A percentile compares a stretch with the other conserved stretches of the same genome.
These are phyloP conservation scores for Scarus forsteni DNA, from an alignment of 2,797 vertebrate genomes.

Conservation along the genomic window DNA sequence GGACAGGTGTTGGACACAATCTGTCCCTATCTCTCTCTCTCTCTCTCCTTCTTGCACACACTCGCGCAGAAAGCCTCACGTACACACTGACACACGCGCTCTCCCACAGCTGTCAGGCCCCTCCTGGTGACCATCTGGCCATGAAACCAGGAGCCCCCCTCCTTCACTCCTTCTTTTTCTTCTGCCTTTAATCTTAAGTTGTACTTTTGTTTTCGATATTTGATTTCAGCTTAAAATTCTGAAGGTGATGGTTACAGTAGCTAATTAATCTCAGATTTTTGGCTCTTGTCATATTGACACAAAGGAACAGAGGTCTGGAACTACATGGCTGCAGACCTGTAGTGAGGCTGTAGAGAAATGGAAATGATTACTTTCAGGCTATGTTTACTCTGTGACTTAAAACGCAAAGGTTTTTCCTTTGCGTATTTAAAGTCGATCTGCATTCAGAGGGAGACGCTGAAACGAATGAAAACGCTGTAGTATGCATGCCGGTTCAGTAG, in stretches of 20 bases:
- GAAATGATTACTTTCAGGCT: too few species aligned
- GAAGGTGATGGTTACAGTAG: not conserved
- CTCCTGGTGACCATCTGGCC: conserved; percentile 84
- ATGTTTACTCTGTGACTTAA: too few species aligned
- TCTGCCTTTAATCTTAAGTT: conserved; percentile 21
- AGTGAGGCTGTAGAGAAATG: too few species aligned
- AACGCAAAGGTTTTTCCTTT: too few species aligned
- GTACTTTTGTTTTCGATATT: conserved; percentile 23
- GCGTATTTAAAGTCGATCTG: too few species aligned
- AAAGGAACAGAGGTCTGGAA: too few species aligned
- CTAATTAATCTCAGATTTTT: conserved; percentile 5
- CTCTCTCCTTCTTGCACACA: not conserved
- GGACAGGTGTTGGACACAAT: conserved; percentile 76
- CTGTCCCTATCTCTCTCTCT: conserved; percentile 44
- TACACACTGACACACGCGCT: conserved; percentile 46
- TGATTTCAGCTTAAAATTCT: not conserved
- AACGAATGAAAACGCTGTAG: too few species aligned
- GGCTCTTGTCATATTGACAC: not conserved
- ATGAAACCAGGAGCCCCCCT: conserved; percentile 46
- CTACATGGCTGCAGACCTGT: too few species aligned
- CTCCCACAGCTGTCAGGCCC: conserved; percentile 75
- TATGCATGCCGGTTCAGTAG: too few species aligned
- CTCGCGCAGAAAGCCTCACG: conserved; percentile 13
- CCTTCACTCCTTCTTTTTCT: conserved; percentile 21
- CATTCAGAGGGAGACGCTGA: too few species aligned